Percentiles rank a stretch among this genome's conserved stretches.
phyloP scores from a whole-genome alignment of 2,113 vertebrate genomes.

The Silurus meridionalis region DNA sequence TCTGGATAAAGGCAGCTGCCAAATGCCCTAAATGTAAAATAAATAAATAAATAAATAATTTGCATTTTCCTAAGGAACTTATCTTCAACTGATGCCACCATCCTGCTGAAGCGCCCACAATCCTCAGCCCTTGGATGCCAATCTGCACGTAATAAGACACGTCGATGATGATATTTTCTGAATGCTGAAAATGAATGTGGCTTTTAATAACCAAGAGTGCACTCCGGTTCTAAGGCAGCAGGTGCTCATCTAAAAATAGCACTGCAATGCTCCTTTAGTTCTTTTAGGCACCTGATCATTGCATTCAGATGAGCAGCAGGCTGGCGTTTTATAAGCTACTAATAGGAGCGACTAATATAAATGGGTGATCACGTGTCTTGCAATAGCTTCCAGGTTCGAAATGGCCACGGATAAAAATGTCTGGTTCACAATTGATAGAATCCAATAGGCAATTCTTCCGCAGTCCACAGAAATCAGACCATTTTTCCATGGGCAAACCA shows the following conservation, averaged over 20 bases:
- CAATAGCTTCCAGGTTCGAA: background rate
- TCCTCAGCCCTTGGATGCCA: background rate
- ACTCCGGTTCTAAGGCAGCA: background rate
- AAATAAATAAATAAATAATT: no score
- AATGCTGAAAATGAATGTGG: background rate
- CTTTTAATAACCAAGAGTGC: background rate
- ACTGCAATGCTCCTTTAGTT: no score
- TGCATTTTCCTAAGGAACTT: no score
- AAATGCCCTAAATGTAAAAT: no score
- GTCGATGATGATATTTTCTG: background rate
- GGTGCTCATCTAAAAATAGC: background rate
- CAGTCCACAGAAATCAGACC: background rate
- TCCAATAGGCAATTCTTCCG: background rate
- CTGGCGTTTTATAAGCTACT: no score
- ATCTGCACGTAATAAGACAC: background rate
- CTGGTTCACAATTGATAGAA: background rate
- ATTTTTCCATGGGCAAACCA: no score
- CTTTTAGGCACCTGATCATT: no score
- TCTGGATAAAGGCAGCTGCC: no score
- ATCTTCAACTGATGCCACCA: background rate
- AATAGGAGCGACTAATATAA: background rate
- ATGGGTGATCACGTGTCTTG: background rate
- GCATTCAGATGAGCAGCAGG: no score
- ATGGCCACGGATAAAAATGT: background rate
- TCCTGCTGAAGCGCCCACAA: background rate